These are phyloP conservation scores for Oxystoma pomonae DNA, from an alignment of 2,888 invertebrate species.

Conservation along the genomic window DNA sequence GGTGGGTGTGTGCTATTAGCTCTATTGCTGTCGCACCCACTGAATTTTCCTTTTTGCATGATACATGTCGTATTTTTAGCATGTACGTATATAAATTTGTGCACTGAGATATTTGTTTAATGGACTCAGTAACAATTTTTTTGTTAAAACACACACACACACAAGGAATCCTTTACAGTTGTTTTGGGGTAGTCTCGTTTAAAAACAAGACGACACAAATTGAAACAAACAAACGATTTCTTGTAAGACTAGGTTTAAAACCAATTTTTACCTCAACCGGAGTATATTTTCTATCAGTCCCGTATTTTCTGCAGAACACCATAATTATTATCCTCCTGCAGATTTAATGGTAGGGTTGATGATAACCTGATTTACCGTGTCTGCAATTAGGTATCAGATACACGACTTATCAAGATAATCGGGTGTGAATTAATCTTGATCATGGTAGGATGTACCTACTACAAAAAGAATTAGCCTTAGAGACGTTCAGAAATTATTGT, in stretches of 20 bases:
- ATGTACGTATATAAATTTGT: neutral
- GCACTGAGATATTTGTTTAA: neutral
- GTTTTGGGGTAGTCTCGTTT: too few relatives aligned
- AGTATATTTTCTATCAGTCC: neutral
- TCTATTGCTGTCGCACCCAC: constrained; percentile 27
- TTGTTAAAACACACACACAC: too few relatives aligned
- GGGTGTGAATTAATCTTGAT: neutral
- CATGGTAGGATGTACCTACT: too few relatives aligned
- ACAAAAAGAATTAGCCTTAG: neutral
- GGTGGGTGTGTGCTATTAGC: constrained; percentile 32
- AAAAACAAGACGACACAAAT: too few relatives aligned
- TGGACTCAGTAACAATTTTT: neutral
- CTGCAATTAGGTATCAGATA: too few relatives aligned
- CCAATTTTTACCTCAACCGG: too few relatives aligned
- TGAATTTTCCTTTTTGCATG: constrained; percentile 17
- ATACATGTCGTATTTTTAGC: neutral
- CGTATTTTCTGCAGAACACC: neutral
- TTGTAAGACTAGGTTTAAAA: too few relatives aligned
- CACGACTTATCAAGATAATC: too few relatives aligned
- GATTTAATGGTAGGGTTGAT: neutral
- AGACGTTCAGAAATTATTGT: neutral
- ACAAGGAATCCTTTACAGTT: too few relatives aligned
- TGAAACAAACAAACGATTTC: too few relatives aligned
- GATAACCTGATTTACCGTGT: neutral
- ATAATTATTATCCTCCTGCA: neutral